phyloP scores from a whole-genome alignment of 2,888 invertebrate genomes.

The Microchrysa polita region DNA sequence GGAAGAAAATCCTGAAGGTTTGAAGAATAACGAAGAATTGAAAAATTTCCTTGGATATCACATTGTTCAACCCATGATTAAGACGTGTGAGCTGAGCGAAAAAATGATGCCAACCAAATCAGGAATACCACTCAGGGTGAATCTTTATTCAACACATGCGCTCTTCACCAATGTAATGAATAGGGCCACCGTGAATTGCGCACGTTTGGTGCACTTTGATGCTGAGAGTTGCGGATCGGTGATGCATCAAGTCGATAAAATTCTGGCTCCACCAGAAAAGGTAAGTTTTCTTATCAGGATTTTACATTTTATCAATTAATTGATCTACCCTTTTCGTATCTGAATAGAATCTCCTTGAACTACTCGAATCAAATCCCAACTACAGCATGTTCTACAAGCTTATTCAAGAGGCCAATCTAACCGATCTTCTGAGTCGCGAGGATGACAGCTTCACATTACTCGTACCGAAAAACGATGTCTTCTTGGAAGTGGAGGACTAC shows the following conservation, averaged over 20 bases:
- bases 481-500: constrained; percentile 59
- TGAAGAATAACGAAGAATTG: constrained; percentile 64
- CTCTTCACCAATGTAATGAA: constrained; percentile 69
- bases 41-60: constrained; percentile 72
- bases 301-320: no score
- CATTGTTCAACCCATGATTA: constrained; percentile 67
- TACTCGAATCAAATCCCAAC: constrained; percentile 60
- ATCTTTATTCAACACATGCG: constrained; percentile 70
- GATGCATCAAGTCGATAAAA: constrained; percentile 72
- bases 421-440: constrained; percentile 57
- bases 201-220: constrained; percentile 70
- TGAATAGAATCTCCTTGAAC: constrained; percentile 57
- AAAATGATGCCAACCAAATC: constrained; percentile 66
- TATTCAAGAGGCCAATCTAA: constrained; percentile 60
- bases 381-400: constrained; percentile 62
- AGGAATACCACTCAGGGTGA: constrained; percentile 68
- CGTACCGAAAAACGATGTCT: constrained; percentile 64
- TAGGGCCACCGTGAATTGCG: constrained; percentile 75
- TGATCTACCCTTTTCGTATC: neutral
- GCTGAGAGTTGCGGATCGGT: constrained; percentile 75
- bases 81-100: constrained; percentile 69
- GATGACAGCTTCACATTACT: constrained; percentile 60
- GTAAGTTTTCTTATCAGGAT: constrained; percentile 53
- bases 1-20: constrained; percentile 60
- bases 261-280: constrained; percentile 64